phyloP scores from a whole-genome alignment of 37 sponge, comb jelly and placozoan species.

The Amphimedon queenslandica region DNA sequence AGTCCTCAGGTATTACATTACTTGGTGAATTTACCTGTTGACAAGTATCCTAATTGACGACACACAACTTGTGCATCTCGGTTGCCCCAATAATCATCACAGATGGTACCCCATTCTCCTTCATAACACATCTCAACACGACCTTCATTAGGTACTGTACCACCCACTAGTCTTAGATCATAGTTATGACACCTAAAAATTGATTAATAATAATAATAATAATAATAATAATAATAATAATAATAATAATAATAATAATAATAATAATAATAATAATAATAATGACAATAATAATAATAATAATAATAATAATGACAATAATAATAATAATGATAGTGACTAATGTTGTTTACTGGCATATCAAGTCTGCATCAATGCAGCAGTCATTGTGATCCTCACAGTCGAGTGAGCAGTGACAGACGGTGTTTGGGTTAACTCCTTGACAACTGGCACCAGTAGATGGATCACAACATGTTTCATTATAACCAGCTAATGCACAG shows the following conservation, averaged over 20 bases:
- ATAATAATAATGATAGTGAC: too few relatives aligned
- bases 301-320: too few relatives aligned
- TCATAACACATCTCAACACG: slow-evolving; percentile 20
- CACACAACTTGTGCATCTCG: slow-evolving; percentile 16
- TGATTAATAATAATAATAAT: too few relatives aligned
- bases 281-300: too few relatives aligned
- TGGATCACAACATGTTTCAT: neutral
- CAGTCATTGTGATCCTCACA: neutral
- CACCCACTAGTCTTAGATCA: slow-evolving; percentile 13
- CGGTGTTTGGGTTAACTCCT: neutral
- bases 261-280: too few relatives aligned
- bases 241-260: too few relatives aligned
- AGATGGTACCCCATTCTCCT: slow-evolving; percentile 21
- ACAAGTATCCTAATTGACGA: too few relatives aligned
- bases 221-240: too few relatives aligned
- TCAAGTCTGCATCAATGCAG: neutral
- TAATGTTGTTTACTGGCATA: too few relatives aligned
- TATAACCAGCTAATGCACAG: neutral
- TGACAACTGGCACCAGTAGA: neutral
- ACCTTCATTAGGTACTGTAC: slow-evolving; percentile 3
- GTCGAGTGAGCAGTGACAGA: neutral
- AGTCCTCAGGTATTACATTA: too few relatives aligned
- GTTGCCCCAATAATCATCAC: slow-evolving; percentile 22
- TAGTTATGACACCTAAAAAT: neutral
- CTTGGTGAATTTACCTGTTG: too few relatives aligned